Evolutionary conservation across 2,888 invertebrate genomes (phyloP), one percentile per base, ranked within the genome.

Genomic region (Leptopilina syphax): DNA sequence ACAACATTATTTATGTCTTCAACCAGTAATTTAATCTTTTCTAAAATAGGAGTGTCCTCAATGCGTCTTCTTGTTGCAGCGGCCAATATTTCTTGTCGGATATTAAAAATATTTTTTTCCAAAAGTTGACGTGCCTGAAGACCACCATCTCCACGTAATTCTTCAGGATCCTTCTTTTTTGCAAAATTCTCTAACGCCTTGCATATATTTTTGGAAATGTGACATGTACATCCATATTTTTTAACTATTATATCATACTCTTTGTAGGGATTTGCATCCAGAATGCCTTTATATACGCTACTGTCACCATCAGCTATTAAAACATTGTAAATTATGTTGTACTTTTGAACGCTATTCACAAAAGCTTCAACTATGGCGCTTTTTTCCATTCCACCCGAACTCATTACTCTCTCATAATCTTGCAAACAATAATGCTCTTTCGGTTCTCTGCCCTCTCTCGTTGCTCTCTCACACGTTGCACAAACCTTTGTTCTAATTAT

Each of bases 401-500:
- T 79, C 27, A 44, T 65, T 80, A 24, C 81, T 1, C 83, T 80
- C 13, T 79, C 81, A 80, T 83, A 89, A 82, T 89, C 88, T 76
- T 84, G 85, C 78, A 79, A 87, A 27, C 83, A 83, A 9, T 12
- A 34, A 9, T 81, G 80, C 47, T 9, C 7, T 10, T 54, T 77
- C 1, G 79, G n/a, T 34, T 54, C 34, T 10, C 10, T 76, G 1
- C 18, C 41, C 34, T 60, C 12, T 18, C 63, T 65, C n/a, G 77
- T 70, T 13, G 82, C 82, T n/a, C 65, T 54, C 12, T 76, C 79
- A 60, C 82, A 83, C 10, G 79, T 77, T 8, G 81, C 70, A 67
- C 88, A 89, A 77, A 82, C 87, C 79, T 87, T 88, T 76, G 88
- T 87, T 1, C 85, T 44, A 2, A 88, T 79, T 18, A 86, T 86